Evolutionary conservation across 1,140 invertebrate species (phyloP).

Genomic region (Caenorhabditis remanei): DNA sequence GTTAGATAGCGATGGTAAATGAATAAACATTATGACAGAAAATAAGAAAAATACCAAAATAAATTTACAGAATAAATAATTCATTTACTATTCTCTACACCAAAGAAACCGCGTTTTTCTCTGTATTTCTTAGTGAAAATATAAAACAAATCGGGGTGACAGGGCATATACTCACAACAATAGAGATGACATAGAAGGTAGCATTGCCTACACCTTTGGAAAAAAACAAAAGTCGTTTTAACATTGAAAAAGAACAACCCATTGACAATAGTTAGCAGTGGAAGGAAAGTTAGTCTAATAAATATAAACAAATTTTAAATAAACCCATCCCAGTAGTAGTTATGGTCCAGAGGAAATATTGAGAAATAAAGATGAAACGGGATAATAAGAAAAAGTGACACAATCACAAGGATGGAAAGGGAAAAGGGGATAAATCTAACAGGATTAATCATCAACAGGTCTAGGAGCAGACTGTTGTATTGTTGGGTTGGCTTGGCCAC

Average conservation of each 20-base stretch:
- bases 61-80: conserved; percentile 1
- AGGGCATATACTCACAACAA: conserved; percentile 13
- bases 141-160: neutral
- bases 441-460: neutral
- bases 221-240: neutral
- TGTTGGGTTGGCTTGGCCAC: conserved; percentile 46
- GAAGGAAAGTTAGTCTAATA: neutral
- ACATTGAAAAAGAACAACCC: neutral
- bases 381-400: neutral
- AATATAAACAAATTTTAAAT: neutral
- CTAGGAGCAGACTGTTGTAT: neutral
- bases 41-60: neutral
- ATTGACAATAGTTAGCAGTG: neutral
- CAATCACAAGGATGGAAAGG: conserved; percentile 15
- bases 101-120: neutral
- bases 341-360: neutral
- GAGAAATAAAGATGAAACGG: neutral
- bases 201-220: neutral
- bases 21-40: neutral
- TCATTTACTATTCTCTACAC: conserved; percentile 32
- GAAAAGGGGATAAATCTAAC: too few relatives aligned
- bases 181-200: neutral
- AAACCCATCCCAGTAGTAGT: conserved; percentile 37
- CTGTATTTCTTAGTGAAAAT: neutral
- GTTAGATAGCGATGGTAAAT: neutral